Conservation (phyloP, 1,140 invertebrate species). For the Trinorchestia longiramus region DNA sequence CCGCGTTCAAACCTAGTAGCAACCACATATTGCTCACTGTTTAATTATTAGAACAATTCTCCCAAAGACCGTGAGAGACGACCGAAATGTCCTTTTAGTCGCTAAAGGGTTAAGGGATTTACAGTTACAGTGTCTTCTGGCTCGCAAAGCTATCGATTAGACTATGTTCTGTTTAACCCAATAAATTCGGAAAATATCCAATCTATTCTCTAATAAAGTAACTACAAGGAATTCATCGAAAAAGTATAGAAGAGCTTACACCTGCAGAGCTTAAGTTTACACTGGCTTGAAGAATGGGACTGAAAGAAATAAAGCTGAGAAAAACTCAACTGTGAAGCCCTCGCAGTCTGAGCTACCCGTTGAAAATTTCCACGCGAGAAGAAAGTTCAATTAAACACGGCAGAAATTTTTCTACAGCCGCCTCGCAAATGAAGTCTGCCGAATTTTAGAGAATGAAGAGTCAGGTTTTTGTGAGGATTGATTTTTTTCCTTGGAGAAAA, state of each 20-base stretch:
- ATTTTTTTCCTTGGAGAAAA: background rate
- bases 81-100: too few species aligned
- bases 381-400: slow-evolving; percentile 1
- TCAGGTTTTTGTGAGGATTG: background rate
- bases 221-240: background rate
- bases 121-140: background rate
- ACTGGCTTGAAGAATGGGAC: background rate
- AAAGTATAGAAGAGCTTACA: background rate
- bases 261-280: background rate
- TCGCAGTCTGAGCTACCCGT: background rate
- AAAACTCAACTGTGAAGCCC: background rate
- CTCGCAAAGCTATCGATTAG: background rate
- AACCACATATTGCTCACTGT: too few species aligned
- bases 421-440: background rate
- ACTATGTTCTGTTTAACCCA: background rate
- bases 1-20: too few species aligned
- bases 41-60: too few species aligned
- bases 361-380: background rate
- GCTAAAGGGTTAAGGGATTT: background rate
- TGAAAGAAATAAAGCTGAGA: background rate
- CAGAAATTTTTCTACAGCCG: background rate
- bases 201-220: background rate
- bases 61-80: too few species aligned
- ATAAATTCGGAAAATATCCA: background rate
- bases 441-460: background rate